Conservation (phyloP, 2,888 invertebrate genomes). For the Epicampocera succincta region DNA sequence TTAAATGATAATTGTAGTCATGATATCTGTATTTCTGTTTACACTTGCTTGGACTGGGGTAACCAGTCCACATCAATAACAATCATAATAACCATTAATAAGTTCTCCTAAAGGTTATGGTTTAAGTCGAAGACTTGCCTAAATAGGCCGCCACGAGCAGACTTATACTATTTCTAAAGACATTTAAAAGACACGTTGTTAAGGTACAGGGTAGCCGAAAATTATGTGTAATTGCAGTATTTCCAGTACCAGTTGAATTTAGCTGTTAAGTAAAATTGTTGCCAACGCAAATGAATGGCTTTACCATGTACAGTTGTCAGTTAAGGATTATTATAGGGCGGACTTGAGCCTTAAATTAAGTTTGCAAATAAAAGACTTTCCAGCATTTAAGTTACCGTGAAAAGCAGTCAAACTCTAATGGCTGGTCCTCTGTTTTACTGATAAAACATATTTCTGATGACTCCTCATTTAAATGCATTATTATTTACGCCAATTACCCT, state of each 20-base stretch:
- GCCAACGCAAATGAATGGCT: no score
- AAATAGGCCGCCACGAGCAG: constrained; percentile 47
- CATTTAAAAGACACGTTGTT: constrained; percentile 29
- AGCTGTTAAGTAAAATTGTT: neutral
- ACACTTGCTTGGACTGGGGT: constrained; percentile 43
- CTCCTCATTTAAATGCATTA: no score
- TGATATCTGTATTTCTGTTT: constrained; percentile 5
- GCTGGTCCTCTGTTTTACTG: no score
- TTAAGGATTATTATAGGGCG: no score
- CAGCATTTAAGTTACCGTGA: no score
- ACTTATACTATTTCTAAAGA: constrained; percentile 4
- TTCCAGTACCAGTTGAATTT: no score
- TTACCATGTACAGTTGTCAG: no score
- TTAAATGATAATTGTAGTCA: constrained; percentile 40
- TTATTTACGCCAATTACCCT: no score
- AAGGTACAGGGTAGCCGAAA: constrained; percentile 1
- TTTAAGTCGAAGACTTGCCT: constrained; percentile 62
- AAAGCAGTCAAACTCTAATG: no score
- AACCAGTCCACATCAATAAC: neutral
- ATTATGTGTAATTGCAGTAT: neutral
- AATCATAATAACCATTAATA: constrained; percentile 55
- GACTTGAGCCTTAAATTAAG: no score
- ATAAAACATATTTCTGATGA: no score
- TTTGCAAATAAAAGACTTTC: no score
- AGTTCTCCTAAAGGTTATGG: constrained; percentile 61